Conservation (phyloP, 2,113 vertebrate genomes). For the Scortum barcoo region DNA sequence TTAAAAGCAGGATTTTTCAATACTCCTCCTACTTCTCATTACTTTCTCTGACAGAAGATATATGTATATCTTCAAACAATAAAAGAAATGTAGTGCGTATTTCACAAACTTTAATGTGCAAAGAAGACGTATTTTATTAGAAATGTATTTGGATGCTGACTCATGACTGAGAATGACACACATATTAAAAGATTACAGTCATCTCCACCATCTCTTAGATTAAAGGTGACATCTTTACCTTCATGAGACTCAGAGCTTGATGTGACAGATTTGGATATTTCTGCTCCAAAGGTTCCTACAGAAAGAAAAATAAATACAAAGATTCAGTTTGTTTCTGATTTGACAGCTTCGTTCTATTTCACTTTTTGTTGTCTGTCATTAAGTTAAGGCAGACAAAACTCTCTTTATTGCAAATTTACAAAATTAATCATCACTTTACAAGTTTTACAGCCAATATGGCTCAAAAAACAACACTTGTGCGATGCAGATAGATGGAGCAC, state of each 20-base stretch:
- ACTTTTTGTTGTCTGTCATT: not conserved
- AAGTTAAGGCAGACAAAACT: not conserved
- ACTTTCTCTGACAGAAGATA: not conserved
- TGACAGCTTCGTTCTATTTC: not conserved
- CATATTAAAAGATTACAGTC: not conserved
- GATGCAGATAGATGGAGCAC: not conserved
- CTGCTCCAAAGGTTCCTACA: slow-evolving; percentile 91
- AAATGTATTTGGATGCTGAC: not conserved
- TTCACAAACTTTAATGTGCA: not conserved
- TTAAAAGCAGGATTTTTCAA: too few species aligned
- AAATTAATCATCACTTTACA: not conserved
- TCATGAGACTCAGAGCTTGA: slow-evolving; percentile 91
- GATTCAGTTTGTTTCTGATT: not conserved
- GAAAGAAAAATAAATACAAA: not conserved
- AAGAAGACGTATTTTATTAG: not conserved
- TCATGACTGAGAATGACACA: too few species aligned
- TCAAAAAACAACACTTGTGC: too few species aligned
- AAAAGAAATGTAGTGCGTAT: not conserved
- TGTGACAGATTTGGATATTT: slow-evolving; percentile 91
- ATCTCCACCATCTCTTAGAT: too few species aligned
- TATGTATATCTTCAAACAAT: not conserved
- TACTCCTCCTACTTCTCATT: too few species aligned
- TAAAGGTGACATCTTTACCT: slow-evolving; percentile 83
- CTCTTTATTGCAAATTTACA: not conserved
- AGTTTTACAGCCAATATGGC: not conserved